Conservation (phyloP, 2,113 vertebrate species). For the Pelodiscus sinensis region DNA sequence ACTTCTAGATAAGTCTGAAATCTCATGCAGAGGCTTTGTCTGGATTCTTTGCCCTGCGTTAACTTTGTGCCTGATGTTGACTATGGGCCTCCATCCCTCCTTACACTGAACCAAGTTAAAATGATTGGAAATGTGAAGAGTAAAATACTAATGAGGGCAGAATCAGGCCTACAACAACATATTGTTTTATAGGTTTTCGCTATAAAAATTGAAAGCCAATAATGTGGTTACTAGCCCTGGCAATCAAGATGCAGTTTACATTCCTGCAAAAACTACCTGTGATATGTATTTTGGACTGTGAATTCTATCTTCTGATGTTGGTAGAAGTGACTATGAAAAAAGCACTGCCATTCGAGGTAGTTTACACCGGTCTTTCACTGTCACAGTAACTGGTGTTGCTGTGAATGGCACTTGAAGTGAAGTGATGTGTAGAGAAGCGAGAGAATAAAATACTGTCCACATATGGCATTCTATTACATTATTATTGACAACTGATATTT, state of each 20-base stretch:
- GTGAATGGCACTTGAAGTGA: background rate
- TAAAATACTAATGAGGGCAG: no score
- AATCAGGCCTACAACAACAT: rapidly evolving
- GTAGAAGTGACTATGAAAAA: background rate
- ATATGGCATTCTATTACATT: background rate
- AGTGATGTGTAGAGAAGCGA: background rate
- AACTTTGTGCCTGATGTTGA: background rate
- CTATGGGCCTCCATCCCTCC: background rate
- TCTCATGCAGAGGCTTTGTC: background rate
- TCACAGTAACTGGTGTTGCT: background rate
- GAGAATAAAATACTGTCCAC: background rate
- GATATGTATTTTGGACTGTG: background rate
- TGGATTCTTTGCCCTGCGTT: rapidly evolving
- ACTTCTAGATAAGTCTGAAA: background rate
- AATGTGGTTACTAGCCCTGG: rapidly evolving
- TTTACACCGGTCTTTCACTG: background rate
- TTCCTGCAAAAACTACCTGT: background rate
- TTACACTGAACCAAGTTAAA: background rate
- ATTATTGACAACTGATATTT: constrained; percentile 40
- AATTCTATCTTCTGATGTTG: background rate
- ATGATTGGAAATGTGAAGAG: background rate
- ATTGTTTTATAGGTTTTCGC: background rate
- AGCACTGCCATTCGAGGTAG: background rate
- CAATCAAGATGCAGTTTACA: background rate
- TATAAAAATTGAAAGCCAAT: background rate